Evolutionary conservation across 2,797 vertebrate genomes (phyloP), one percentile per base, ranked within the genome.

Genomic region (Austrolebias charrua): DNA sequence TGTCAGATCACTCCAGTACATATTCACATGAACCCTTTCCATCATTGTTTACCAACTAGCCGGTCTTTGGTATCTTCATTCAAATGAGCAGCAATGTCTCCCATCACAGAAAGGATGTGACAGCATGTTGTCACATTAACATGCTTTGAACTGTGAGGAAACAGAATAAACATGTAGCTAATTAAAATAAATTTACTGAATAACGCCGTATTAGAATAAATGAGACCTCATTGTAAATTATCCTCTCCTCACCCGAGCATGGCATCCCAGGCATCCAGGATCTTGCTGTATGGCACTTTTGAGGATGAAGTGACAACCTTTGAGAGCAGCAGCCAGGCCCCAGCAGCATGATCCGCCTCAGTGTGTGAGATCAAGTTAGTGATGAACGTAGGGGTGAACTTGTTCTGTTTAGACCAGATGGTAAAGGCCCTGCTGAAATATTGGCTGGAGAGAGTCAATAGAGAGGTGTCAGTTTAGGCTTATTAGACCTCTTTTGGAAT

Each of bases 241-340:
- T 48, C 10, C 9, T 19, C 13, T n/a, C 31, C 46, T 24, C 38
- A 97, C 97, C 92, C 93, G 86, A 93, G 59, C 58, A 94, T 68
- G 2, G 15, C 66, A 61, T 96, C 92, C 96, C 96, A 99, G 67
- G 92, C 86, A 0, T 93, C 87, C 4, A 98, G 80, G 66, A 98
- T 80, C 44, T 90, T 93, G 52, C 77, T 76, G 7, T 84, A 94
- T 76, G 95, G 81, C 62, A 96, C 66, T 43, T 53, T 88, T 51
- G 94, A 84, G 5, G 92, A 92, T 0, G 89, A 94, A 31, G 91
- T 54, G 0, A 92, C 90, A 19, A 96, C 91, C 75, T 93, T 96
- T 18, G 96, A 92, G 1, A 99, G 94, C 50, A 99, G 75, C 89
- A 99, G 92, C 98, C 98, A 99, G 20, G 96, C 96, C 0, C 94